A percentile compares a stretch with the other conserved stretches of the same genome.
These are phyloP conservation scores for Thaumatotibia leucotreta DNA, from an alignment of 1,140 invertebrate species.

Conservation along the genomic window DNA sequence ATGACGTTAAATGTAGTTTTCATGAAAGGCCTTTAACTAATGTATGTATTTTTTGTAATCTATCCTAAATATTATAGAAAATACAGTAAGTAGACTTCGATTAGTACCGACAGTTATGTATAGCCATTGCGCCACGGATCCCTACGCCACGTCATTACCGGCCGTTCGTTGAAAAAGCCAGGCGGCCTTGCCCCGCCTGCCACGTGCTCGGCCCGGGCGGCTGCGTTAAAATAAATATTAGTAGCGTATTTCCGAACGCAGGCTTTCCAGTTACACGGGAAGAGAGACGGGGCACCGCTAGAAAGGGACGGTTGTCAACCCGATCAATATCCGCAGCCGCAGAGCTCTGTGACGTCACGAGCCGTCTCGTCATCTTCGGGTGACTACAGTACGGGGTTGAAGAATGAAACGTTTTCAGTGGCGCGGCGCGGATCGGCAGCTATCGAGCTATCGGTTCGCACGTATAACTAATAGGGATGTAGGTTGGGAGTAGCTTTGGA, in stretches of 20 bases:
- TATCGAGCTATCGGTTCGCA: background rate
- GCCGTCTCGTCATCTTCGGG: slow-evolving; percentile 70
- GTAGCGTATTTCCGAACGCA: slow-evolving; percentile 71
- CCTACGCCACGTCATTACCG: background rate
- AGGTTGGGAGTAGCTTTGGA: too few relatives aligned
- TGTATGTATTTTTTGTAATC: too few relatives aligned
- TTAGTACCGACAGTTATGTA: background rate
- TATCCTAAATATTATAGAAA: too few relatives aligned
- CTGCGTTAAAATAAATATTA: slow-evolving; percentile 75
- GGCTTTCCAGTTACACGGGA: slow-evolving; percentile 48
- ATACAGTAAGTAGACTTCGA: background rate
- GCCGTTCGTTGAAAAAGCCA: background rate
- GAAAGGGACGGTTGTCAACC: slow-evolving; percentile 49
- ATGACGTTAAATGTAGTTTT: too few relatives aligned
- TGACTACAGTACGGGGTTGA: slow-evolving; percentile 62
- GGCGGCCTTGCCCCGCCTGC: slow-evolving; percentile 26
- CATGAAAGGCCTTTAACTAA: too few relatives aligned
- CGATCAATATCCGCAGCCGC: slow-evolving; percentile 75
- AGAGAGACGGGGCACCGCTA: slow-evolving; percentile 41
- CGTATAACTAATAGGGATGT: slow-evolving; percentile 4
- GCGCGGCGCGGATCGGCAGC: slow-evolving; percentile 5
- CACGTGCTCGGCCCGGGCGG: slow-evolving; percentile 61
- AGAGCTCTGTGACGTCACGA: slow-evolving; percentile 71
- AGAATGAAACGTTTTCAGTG: slow-evolving; percentile 32
- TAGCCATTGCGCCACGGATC: background rate